Evolutionary conservation across 2,113 vertebrate species (phyloP), one percentile per base, ranked within the genome.

Genomic region (pig (Sus scrofa)): DNA sequence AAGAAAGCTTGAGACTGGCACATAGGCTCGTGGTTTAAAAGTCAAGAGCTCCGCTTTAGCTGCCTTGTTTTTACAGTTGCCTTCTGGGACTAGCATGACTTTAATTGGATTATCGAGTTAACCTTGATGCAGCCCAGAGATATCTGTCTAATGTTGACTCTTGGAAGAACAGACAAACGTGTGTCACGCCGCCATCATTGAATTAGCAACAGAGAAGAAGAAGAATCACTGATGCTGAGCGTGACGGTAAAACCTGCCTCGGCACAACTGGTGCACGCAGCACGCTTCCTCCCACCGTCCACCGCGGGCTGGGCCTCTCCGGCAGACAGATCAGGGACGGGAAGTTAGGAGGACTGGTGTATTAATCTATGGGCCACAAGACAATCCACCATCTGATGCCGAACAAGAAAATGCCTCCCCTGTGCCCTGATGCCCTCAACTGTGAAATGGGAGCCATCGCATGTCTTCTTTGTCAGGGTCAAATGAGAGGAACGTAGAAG

Each of bases 71-170:
- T 81, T 10, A 82, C 7, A 63, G 39, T 44, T 60, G 22, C 73
- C 62, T 73, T 82, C 52, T 27, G 54, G 62, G 85, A 79, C 54
- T n/a, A 82, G 68, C 34, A 32, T 22, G 60, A 71, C 67, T 60
- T 96, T 88, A 84, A 96, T 81, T 62, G 84, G 56, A 70, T 91
- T 77, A 62, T 73, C 73, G 50, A 65, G 37, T 67, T 91, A 63
- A 75, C 58, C 75, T 30, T 93, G 97, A 96, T 81, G 88, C 37
- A 94, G 75, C 16, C 93, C 82, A 88, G 90, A 91, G 82, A 63
- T 70, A 24, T 54, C 94, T 93, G 91, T 50, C 60, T 93, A 84
- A 81, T 71, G 73, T 26, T 60, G 73, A 95, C 67, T 89, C 68
- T 86, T 30, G 10, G 79, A 89, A 96, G 60, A 96, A 84, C 54